phyloP scores from a whole-genome alignment of 23 tunicate species.

The Aplidium turbinatum region DNA sequence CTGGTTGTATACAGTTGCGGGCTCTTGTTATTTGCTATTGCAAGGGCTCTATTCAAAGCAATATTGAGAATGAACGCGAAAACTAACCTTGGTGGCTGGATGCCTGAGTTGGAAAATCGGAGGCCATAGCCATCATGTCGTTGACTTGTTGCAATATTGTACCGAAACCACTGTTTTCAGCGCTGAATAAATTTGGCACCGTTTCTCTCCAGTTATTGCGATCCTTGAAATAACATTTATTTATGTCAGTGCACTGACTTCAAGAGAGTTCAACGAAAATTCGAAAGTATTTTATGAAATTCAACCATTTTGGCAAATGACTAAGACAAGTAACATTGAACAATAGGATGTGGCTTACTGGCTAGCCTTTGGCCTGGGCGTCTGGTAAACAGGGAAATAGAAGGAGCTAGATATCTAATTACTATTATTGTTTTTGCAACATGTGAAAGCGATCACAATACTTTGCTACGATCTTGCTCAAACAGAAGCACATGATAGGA shows the following conservation, averaged over 20 bases:
- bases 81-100: neutral
- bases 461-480: neutral
- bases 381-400: too few relatives aligned
- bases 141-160: slow-evolving; percentile 29
- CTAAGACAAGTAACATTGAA: too few relatives aligned
- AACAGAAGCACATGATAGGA: neutral
- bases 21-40: too few relatives aligned
- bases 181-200: slow-evolving; percentile 41
- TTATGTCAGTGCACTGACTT: neutral
- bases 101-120: slow-evolving; percentile 10
- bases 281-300: neutral
- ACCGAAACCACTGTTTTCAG: slow-evolving; percentile 21
- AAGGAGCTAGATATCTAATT: too few relatives aligned
- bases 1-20: too few relatives aligned
- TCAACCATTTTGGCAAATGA: too few relatives aligned
- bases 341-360: too few relatives aligned
- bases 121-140: slow-evolving; percentile 32
- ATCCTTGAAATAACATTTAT: slow-evolving; percentile 24
- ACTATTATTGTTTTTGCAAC: too few relatives aligned
- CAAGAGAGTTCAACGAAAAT: neutral
- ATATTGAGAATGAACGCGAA: neutral
- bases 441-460: neutral
- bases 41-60: neutral
- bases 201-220: slow-evolving; percentile 48
- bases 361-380: too few relatives aligned